A percentile compares a stretch with the other conserved stretches of the same genome.
Conservation (phyloP, 2,888 invertebrate species). For the Sericinus montela region DNA sequence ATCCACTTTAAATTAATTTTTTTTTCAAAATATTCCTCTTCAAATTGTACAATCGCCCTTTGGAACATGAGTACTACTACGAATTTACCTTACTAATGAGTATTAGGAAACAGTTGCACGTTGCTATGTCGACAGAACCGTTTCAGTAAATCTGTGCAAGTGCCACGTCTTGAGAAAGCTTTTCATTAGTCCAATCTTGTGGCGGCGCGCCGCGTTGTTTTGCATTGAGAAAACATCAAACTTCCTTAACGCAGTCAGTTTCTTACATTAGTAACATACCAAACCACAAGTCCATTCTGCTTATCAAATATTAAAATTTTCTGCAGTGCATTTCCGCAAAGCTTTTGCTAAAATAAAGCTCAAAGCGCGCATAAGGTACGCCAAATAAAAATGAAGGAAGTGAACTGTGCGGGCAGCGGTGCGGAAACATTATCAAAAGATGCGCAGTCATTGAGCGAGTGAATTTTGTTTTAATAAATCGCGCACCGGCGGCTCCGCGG, state of each 20-base stretch:
- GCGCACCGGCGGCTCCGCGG: constrained; percentile 8
- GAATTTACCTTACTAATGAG: too few species aligned
- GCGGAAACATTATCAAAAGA: constrained; percentile 19
- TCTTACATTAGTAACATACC: too few species aligned
- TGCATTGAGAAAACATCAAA: too few species aligned
- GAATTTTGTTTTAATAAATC: constrained; percentile 17
- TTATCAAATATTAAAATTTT: neutral
- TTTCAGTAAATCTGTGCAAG: neutral
- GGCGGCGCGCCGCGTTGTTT: neutral
- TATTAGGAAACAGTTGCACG: too few species aligned
- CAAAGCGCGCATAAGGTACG: neutral
- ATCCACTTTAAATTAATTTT: too few species aligned
- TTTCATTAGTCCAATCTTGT: constrained; percentile 60
- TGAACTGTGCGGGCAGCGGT: constrained; percentile 8
- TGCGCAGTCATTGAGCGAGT: constrained; percentile 14
- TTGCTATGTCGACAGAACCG: too few species aligned
- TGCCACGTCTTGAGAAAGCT: constrained; percentile 40
- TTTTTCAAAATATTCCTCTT: too few species aligned
- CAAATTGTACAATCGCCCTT: too few species aligned
- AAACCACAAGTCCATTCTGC: too few species aligned
- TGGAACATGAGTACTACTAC: too few species aligned
- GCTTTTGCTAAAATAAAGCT: neutral
- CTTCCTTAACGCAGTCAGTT: too few species aligned
- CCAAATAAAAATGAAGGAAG: neutral
- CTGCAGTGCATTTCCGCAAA: neutral